Evolutionary conservation across 1,140 invertebrate genomes (phyloP).

Genomic region (Schlechtendalia chinensis): DNA sequence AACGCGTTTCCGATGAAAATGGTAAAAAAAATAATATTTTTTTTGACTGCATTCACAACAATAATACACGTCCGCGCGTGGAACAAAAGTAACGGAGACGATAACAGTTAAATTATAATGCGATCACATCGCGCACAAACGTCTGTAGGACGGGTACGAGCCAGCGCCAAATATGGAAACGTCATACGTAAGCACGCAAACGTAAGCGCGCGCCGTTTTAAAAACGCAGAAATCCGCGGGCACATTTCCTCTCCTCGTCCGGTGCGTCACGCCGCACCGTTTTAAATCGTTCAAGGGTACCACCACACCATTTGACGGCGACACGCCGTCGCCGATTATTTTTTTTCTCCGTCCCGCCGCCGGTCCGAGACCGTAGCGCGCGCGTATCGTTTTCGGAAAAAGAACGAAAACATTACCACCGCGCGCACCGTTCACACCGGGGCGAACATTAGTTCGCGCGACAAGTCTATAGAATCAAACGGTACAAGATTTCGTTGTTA

Average conservation of each 20-base stretch:
- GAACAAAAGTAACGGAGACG: too few species aligned
- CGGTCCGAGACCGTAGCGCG: too few species aligned
- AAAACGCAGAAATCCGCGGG: constrained; percentile 13
- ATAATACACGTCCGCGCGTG: too few species aligned
- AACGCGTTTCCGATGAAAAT: too few species aligned
- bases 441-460: too few species aligned
- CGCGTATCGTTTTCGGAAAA: not conserved
- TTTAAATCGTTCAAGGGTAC: not conserved
- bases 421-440: too few species aligned
- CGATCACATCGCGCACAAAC: not conserved
- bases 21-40: too few species aligned
- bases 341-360: not conserved
- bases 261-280: not conserved
- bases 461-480: too few species aligned
- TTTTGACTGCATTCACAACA: too few species aligned
- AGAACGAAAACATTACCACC: not conserved
- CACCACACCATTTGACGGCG: not conserved
- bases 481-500: too few species aligned
- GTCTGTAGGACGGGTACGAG: not conserved
- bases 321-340: not conserved
- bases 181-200: not conserved
- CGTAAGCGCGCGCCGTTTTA: not conserved
- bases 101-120: not conserved
- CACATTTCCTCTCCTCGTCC: not conserved
- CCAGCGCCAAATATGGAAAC: constrained; percentile 8